A percentile compares a stretch with the other conserved stretches of the same genome.
phyloP scores from a whole-genome alignment of 2,113 vertebrate species.

The Tragelaphus strepsiceros region DNA sequence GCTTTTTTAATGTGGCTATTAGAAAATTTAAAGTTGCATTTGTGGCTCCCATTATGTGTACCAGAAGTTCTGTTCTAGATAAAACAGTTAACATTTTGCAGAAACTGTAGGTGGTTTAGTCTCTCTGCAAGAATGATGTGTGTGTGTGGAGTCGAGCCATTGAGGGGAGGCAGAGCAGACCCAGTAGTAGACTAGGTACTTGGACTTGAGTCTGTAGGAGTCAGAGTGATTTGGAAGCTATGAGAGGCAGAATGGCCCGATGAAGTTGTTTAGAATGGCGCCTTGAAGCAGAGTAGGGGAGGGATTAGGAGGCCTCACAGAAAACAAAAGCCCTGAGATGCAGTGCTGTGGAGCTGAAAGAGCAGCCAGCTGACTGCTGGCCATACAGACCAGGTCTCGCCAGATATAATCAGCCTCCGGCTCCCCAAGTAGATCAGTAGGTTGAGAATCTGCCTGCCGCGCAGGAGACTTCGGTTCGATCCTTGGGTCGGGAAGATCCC shows the following conservation, averaged over 20 bases:
- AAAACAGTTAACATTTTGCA: not conserved
- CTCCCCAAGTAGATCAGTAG: not conserved
- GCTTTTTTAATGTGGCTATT: not conserved
- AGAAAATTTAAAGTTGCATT: not conserved
- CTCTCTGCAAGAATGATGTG: not conserved
- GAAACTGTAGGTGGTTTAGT: not conserved
- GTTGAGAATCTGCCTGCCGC: not conserved
- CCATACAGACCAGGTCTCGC: too few relatives aligned
- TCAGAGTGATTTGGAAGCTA: not conserved
- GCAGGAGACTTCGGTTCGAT: not conserved
- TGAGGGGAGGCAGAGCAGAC: not conserved
- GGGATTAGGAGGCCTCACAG: not conserved
- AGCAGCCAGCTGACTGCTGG: fast-evolving
- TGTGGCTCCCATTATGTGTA: not conserved
- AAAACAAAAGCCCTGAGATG: not conserved
- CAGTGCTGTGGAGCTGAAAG: not conserved
- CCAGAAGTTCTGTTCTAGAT: not conserved
- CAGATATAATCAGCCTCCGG: not conserved
- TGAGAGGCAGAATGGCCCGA: not conserved
- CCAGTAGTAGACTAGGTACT: not conserved
- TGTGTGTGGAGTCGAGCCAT: not conserved
- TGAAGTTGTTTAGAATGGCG: not conserved
- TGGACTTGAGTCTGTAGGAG: not conserved
- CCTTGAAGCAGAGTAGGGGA: not conserved
- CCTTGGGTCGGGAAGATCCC: not conserved